These are phyloP conservation scores for Labia minor DNA, from an alignment of 2,888 invertebrate genomes.

Conservation along the genomic window DNA sequence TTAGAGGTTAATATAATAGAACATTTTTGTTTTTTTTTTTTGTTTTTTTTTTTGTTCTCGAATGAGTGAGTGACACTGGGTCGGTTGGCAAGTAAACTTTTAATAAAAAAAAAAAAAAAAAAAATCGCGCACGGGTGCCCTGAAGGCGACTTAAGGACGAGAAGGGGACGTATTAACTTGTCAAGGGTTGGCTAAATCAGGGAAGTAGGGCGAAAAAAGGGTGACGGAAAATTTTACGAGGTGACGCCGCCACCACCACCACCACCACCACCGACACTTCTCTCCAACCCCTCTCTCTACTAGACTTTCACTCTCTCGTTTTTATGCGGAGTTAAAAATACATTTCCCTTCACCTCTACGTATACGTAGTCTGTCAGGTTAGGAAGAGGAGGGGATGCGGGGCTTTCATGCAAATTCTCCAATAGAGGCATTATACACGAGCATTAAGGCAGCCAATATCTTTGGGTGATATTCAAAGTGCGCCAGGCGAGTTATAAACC, in stretches of 20 bases:
- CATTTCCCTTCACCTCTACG: background rate
- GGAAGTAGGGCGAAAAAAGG: background rate
- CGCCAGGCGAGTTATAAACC: slow-evolving; percentile 3
- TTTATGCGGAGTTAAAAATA: slow-evolving; percentile 13
- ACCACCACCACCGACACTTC: background rate
- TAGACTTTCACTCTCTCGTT: background rate
- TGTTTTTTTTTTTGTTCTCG: background rate
- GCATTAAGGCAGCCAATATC: slow-evolving; percentile 13
- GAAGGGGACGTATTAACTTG: slow-evolving; percentile 5
- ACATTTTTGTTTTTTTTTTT: background rate
- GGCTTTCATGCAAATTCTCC: background rate
- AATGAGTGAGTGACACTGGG: background rate
- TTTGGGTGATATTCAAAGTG: slow-evolving; percentile 7
- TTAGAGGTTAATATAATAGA: slow-evolving; percentile 7
- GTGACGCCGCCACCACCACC: background rate
- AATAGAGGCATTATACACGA: slow-evolving; percentile 13
- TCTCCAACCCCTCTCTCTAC: too few species aligned
- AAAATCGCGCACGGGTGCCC: slow-evolving; percentile 4
- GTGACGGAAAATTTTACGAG: slow-evolving; percentile 1
- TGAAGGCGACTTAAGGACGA: slow-evolving; percentile 1
- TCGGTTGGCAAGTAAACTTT: background rate
- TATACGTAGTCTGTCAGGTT: background rate
- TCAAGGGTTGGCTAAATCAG: background rate
- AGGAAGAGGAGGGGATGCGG: background rate
- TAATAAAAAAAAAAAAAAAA: background rate